Conservation (phyloP, 2,888 invertebrate species). For the Eupithecia subumbrata region DNA sequence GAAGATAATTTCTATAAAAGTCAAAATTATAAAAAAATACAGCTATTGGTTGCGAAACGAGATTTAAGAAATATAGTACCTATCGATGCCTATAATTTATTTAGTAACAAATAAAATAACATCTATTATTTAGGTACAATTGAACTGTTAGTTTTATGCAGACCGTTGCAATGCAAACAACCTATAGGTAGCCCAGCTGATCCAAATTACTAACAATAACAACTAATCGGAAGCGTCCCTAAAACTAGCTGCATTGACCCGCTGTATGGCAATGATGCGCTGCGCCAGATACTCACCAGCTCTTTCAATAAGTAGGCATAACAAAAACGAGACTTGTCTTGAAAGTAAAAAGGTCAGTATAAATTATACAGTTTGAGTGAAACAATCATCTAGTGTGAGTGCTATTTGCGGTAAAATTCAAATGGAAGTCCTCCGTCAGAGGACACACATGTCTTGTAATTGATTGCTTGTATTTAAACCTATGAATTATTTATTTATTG, state of each 20-base stretch:
- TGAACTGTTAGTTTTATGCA: no score
- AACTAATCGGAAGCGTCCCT: neutral
- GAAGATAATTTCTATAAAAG: neutral
- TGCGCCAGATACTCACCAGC: neutral
- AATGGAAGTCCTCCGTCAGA: constrained; percentile 39
- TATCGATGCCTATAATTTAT: neutral
- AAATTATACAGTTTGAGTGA: neutral
- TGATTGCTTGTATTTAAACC: constrained; percentile 42
- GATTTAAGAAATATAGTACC: neutral
- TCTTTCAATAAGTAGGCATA: neutral
- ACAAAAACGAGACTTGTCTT: neutral
- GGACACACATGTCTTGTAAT: constrained; percentile 37
- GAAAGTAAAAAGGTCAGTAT: neutral
- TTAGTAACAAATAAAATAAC: neutral
- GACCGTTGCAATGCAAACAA: no score
- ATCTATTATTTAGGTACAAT: no score
- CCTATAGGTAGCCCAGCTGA: neutral
- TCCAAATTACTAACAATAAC: neutral
- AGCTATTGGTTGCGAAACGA: neutral
- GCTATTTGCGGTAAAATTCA: constrained; percentile 40
- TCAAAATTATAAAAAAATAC: neutral
- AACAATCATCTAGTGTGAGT: constrained; percentile 27
- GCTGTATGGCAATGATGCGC: neutral
- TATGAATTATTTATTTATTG: constrained; percentile 45
- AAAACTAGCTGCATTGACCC: neutral